phyloP scores from a whole-genome alignment of 2,113 vertebrate genomes.

The Meleagris gallopavo region DNA sequence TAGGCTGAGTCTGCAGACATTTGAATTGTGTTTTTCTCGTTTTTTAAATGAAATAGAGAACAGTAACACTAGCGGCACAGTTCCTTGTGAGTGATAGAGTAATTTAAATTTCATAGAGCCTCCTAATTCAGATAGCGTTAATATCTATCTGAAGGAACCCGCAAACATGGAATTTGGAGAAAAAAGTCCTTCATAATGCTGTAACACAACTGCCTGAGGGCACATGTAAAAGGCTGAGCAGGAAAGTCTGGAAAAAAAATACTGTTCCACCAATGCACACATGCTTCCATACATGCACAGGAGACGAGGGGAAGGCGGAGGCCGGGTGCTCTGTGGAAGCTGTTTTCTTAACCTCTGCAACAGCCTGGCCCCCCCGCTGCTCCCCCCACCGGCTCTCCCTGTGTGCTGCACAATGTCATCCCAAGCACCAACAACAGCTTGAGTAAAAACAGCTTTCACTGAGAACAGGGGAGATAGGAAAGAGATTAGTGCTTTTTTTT shows the following conservation, averaged over 20 bases:
- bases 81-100: not conserved
- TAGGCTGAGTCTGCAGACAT: conserved; percentile 46
- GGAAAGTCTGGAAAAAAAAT: not conserved
- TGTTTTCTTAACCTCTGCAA: conserved; percentile 72
- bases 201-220: not conserved
- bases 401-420: conserved; percentile 65
- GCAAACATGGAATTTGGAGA: not conserved
- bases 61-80: not conserved
- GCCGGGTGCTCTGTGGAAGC: conserved; percentile 61
- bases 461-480: not conserved
- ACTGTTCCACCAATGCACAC: not conserved
- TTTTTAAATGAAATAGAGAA: conserved; percentile 55
- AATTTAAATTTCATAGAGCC: conserved; percentile 13
- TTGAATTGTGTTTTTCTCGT: conserved; percentile 59
- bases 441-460: conserved; percentile 72
- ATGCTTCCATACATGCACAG: not conserved
- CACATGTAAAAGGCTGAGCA: not conserved
- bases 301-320: not conserved
- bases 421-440: conserved; percentile 64
- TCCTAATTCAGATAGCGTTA: not conserved
- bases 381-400: conserved; percentile 11
- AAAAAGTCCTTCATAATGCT: not conserved
- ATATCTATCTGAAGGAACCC: not conserved
- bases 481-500: conserved; percentile 52
- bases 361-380: not conserved